Evolutionary conservation across 1,140 invertebrate species (phyloP).

Genomic region (Diachasmimorpha longicaudata): DNA sequence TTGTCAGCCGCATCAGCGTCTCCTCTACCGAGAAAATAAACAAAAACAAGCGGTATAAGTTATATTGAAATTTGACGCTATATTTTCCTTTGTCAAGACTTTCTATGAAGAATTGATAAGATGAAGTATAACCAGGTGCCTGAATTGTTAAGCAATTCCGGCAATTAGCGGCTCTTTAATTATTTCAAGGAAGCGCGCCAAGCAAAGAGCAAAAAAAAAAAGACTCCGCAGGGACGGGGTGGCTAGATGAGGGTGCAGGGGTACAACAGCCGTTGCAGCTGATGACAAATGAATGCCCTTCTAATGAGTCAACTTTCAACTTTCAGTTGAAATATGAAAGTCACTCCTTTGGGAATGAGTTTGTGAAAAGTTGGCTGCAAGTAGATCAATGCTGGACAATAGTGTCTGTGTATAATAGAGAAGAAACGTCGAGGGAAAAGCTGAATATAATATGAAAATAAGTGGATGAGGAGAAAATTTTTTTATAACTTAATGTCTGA

Average conservation of each 20-base stretch:
- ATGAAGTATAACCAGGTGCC: not conserved
- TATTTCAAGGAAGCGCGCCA: not conserved
- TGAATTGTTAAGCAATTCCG: constrained; percentile 7
- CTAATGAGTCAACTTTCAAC: constrained; percentile 8
- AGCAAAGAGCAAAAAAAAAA: not conserved
- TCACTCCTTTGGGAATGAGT: not conserved
- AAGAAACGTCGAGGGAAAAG: not conserved
- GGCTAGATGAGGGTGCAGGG: no score
- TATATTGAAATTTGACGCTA: no score
- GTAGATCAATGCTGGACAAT: constrained; percentile 8
- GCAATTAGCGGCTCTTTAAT: constrained; percentile 4
- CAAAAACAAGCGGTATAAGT: no score
- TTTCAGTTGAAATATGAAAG: constrained; percentile 2
- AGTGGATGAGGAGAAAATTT: not conserved
- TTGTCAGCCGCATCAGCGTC: no score
- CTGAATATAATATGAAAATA: constrained; percentile 11
- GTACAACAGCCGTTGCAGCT: constrained; percentile 1
- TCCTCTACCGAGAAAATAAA: no score
- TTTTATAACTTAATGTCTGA: not conserved
- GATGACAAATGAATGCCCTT: constrained; percentile 8
- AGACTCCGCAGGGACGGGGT: not conserved
- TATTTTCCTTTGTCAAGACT: not conserved
- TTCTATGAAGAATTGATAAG: not conserved
- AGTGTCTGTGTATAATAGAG: not conserved
- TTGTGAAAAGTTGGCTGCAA: not conserved